These are phyloP conservation scores for Hyphantria cunea DNA, from an alignment of 1,140 invertebrate genomes.

Conservation along the genomic window DNA sequence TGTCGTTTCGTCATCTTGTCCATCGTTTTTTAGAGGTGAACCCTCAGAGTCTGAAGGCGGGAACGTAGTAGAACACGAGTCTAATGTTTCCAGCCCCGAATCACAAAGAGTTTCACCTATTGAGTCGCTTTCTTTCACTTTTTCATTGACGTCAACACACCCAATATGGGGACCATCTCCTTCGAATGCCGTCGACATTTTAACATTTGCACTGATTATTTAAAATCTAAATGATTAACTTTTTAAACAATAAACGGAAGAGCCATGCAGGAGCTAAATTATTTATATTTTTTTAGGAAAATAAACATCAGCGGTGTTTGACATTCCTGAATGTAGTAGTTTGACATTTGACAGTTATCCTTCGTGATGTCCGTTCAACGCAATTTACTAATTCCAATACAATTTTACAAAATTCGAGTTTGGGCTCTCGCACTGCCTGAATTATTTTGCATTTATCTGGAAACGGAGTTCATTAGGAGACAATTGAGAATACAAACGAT, in stretches of 20 bases:
- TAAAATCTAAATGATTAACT: slow-evolving; percentile 36
- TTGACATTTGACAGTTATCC: neutral
- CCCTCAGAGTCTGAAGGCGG: slow-evolving; percentile 47
- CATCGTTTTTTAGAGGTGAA: slow-evolving; percentile 38
- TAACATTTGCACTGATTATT: slow-evolving; percentile 33
- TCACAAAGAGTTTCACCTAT: slow-evolving; percentile 49
- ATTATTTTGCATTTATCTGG: too few relatives aligned
- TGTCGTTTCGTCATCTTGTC: neutral
- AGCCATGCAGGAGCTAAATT: slow-evolving; percentile 52
- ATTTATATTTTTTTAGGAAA: slow-evolving; percentile 52
- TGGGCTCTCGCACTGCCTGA: too few relatives aligned
- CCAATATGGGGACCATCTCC: slow-evolving; percentile 50
- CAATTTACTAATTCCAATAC: too few relatives aligned
- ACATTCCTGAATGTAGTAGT: slow-evolving; percentile 32
- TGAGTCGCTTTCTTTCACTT: slow-evolving; percentile 48
- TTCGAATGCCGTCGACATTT: slow-evolving; percentile 51
- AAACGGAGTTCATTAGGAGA: too few relatives aligned
- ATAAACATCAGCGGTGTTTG: slow-evolving; percentile 56
- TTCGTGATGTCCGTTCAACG: too few relatives aligned
- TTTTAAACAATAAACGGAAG: slow-evolving; percentile 33
- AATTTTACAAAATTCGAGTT: too few relatives aligned
- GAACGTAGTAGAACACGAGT: slow-evolving; percentile 42
- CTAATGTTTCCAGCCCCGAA: slow-evolving; percentile 55
- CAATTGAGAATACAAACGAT: too few relatives aligned
- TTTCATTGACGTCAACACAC: slow-evolving; percentile 51